phyloP scores from a whole-genome alignment of 2,797 vertebrate genomes.

The Myotis myotis region DNA sequence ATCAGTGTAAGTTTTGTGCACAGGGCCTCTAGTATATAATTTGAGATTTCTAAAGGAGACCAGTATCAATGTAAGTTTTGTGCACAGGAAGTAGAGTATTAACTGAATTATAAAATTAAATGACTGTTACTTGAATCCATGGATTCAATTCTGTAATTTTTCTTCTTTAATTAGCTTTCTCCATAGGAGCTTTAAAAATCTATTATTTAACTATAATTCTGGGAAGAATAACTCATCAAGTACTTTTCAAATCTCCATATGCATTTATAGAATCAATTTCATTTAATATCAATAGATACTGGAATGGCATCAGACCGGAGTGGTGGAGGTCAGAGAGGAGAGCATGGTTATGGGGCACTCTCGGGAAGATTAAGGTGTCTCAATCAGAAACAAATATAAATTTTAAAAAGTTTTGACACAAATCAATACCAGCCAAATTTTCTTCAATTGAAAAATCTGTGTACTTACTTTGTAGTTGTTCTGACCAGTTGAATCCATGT shows the following conservation, averaged over 20 bases:
- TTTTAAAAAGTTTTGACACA: background rate
- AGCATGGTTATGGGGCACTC: background rate
- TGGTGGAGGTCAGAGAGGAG: background rate
- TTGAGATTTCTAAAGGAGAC: background rate
- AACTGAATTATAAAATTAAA: background rate
- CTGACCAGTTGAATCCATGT: background rate
- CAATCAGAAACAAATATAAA: background rate
- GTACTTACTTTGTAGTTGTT: background rate
- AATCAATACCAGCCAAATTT: background rate
- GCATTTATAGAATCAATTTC: background rate
- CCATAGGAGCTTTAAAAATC: background rate
- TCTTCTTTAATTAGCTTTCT: background rate
- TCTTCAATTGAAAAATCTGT: background rate
- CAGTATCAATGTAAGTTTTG: background rate
- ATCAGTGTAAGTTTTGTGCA: background rate
- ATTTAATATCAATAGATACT: background rate
- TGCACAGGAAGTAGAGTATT: background rate
- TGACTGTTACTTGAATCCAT: background rate
- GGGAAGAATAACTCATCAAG: background rate
- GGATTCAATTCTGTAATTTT: background rate
- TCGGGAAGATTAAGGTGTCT: background rate
- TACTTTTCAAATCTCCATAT: background rate
- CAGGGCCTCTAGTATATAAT: background rate
- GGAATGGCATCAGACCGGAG: background rate
- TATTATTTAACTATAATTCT: background rate